Percentiles rank a stretch among this genome's conserved stretches.
Evolutionary conservation across 2,113 vertebrate genomes (phyloP).

Genomic region (Oncorhynchus mykiss): DNA sequence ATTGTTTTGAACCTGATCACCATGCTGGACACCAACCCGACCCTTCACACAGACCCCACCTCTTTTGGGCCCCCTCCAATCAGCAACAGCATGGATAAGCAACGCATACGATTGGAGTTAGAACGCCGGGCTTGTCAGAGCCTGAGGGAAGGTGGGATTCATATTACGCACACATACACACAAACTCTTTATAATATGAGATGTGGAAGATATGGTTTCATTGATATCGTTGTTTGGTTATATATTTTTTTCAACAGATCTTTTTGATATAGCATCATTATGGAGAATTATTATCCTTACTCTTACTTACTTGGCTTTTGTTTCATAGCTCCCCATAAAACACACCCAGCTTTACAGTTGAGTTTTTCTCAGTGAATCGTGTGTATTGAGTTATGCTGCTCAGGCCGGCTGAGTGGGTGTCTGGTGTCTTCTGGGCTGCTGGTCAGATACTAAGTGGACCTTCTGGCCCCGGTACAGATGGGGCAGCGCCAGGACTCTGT

Average conservation of each 20-base stretch:
- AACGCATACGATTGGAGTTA: conserved; percentile 55
- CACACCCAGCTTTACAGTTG: no score
- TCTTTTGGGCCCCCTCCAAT: conserved; percentile 61
- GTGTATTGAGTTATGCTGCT: no score
- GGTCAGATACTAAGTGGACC: no score
- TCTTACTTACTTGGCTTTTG: no score
- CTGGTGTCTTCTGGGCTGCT: no score
- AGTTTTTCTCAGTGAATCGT: no score
- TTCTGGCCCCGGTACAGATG: no score
- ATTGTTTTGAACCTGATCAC: conserved; percentile 20
- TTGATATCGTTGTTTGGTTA: neutral
- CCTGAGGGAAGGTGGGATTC: conserved; percentile 69
- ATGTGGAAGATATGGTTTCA: neutral
- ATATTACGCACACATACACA: neutral
- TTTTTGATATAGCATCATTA: neutral
- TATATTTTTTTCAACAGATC: no score
- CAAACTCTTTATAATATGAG: neutral
- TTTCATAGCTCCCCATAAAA: no score
- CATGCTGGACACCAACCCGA: conserved; percentile 60
- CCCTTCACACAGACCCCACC: conserved; percentile 54
- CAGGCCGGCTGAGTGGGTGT: no score
- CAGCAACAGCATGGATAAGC: conserved; percentile 55
- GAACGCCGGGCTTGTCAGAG: conserved; percentile 66
- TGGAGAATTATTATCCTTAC: neutral
- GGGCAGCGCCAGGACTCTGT: no score